Evolutionary conservation across 2,888 invertebrate genomes (phyloP).

Genomic region (Crematogaster levior): DNA sequence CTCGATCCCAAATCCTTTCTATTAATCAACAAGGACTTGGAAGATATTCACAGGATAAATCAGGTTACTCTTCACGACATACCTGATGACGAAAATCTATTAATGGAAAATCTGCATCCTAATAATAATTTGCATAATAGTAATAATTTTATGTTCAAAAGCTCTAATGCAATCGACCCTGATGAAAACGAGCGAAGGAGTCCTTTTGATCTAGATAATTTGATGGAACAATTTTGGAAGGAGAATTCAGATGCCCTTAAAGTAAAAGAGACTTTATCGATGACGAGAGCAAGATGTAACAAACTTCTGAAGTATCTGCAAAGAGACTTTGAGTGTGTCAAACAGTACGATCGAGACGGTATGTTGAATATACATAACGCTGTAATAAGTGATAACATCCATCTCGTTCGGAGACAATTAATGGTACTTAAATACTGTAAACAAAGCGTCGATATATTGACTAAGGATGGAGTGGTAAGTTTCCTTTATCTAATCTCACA

Average conservation of each 20-base stretch:
- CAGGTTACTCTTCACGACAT: neutral
- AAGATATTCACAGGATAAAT: slow-evolving; percentile 63
- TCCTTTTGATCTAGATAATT: slow-evolving; percentile 54
- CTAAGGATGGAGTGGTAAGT: slow-evolving; percentile 74
- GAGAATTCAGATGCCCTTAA: slow-evolving; percentile 45
- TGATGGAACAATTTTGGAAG: slow-evolving; percentile 59
- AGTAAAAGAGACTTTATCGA: slow-evolving; percentile 67
- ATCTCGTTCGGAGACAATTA: slow-evolving; percentile 73
- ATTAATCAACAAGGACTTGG: slow-evolving; percentile 56
- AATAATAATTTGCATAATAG: neutral
- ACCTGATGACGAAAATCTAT: neutral
- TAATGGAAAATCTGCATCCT: neutral
- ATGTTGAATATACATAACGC: slow-evolving; percentile 80
- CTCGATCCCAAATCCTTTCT: slow-evolving; percentile 70
- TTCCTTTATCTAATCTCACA: slow-evolving; percentile 2
- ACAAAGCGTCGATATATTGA: slow-evolving; percentile 73
- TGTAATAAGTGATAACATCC: slow-evolving; percentile 69
- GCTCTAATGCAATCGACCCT: neutral
- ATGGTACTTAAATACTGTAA: slow-evolving; percentile 73
- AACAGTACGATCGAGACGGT: slow-evolving; percentile 75
- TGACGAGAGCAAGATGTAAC: slow-evolving; percentile 54
- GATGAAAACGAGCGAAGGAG: neutral
- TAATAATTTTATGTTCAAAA: neutral
- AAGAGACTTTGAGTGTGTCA: slow-evolving; percentile 73
- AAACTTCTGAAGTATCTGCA: slow-evolving; percentile 68